Conservation (phyloP, 2,113 vertebrate species). For the Lamprotornis superbus region DNA sequence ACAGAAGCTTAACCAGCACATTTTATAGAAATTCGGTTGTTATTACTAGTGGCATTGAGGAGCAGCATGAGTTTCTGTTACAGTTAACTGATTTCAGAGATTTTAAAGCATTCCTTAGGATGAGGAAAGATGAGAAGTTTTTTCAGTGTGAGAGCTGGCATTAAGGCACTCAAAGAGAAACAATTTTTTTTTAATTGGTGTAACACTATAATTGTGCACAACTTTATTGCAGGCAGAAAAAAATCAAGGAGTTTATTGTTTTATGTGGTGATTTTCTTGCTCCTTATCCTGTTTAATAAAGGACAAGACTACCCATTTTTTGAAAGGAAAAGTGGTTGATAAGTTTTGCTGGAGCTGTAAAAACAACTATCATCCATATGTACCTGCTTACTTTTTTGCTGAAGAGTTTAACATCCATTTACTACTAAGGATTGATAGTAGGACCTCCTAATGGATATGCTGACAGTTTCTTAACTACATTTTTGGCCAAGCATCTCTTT, state of each 20-base stretch:
- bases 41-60: background rate
- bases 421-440: background rate
- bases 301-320: background rate
- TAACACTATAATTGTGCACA: background rate
- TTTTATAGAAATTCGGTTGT: background rate
- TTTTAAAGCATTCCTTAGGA: background rate
- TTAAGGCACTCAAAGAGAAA: background rate
- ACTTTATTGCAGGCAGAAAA: background rate
- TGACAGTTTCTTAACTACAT: conserved; percentile 8
- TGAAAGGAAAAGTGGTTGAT: background rate
- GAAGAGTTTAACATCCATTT: background rate
- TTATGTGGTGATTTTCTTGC: background rate
- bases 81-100: background rate
- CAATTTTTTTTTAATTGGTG: background rate
- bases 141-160: background rate
- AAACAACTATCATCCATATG: background rate
- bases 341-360: background rate
- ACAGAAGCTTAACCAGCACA: background rate
- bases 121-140: background rate
- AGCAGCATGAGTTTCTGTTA: background rate
- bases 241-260: background rate
- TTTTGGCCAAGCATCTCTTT: conserved; percentile 1
- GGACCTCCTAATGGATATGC: conserved; percentile 12
- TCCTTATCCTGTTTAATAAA: background rate
- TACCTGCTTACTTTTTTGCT: background rate